Evolutionary conservation across 2,888 invertebrate species (phyloP).

Genomic region (Acleris sparsana): DNA sequence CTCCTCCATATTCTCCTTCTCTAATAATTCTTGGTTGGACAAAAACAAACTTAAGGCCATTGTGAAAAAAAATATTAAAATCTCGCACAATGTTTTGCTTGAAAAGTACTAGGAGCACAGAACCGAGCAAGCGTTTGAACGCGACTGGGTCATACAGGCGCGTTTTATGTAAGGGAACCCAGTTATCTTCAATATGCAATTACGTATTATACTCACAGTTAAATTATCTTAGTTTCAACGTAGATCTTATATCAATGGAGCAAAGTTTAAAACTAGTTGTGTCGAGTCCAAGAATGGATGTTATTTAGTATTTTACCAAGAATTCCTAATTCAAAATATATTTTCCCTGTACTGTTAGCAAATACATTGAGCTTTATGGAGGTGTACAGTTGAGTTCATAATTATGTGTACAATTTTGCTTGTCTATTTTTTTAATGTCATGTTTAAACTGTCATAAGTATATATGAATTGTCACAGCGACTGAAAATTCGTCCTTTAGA

Average conservation of each 20-base stretch:
- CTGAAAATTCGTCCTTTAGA: too few relatives aligned
- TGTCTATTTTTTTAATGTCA: too few relatives aligned
- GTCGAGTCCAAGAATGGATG: not conserved
- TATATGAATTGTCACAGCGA: too few relatives aligned
- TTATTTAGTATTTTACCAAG: too few relatives aligned
- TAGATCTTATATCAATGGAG: not conserved
- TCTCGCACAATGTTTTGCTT: conserved; percentile 34
- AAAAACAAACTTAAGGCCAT: conserved; percentile 54
- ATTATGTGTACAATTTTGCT: too few relatives aligned
- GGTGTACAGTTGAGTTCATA: too few relatives aligned
- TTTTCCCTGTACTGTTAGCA: too few relatives aligned
- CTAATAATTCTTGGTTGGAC: conserved; percentile 42
- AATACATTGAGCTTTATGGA: too few relatives aligned
- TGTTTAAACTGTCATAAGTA: too few relatives aligned
- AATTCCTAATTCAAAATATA: too few relatives aligned
- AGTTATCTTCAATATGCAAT: conserved; percentile 23
- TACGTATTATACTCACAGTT: not conserved
- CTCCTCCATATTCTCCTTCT: conserved; percentile 45
- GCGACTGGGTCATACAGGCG: conserved; percentile 49
- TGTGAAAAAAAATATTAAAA: conserved; percentile 21
- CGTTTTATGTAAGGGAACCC: conserved; percentile 47
- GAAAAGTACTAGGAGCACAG: conserved; percentile 49
- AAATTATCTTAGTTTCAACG: not conserved
- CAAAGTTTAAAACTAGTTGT: not conserved
- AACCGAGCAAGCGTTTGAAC: conserved; percentile 45